Evolutionary conservation across 2,113 vertebrate species (phyloP).

Genomic region (Forbesichthys agassizii): DNA sequence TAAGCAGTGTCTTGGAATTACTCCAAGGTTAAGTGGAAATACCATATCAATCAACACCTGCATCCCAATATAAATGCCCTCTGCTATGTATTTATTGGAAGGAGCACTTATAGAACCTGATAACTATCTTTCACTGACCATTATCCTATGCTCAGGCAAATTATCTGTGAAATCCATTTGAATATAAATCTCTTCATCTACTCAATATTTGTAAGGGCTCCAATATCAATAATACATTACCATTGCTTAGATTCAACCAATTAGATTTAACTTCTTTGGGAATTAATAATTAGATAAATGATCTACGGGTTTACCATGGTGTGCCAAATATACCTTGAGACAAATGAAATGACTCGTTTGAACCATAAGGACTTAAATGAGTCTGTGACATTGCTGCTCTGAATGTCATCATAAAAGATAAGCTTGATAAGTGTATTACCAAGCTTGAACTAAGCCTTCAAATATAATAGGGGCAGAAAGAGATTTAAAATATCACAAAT

Average conservation of each 20-base stretch:
- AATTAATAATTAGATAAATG: conserved; percentile 57
- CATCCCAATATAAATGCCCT: conserved; percentile 69
- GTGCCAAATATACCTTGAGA: conserved; percentile 71
- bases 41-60: conserved; percentile 73
- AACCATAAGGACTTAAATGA: conserved; percentile 65
- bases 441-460: conserved; percentile 32
- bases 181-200: conserved; percentile 66
- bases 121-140: conserved; percentile 71
- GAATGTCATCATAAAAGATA: conserved; percentile 68
- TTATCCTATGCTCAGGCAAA: conserved; percentile 71
- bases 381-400: conserved; percentile 65
- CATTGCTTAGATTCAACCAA: conserved; percentile 54
- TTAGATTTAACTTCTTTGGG: conserved; percentile 51
- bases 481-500: neutral
- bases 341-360: conserved; percentile 69
- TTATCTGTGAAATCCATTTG: conserved; percentile 71
- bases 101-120: conserved; percentile 76
- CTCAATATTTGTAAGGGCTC: conserved; percentile 58
- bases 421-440: conserved; percentile 47
- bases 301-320: conserved; percentile 70
- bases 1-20: conserved; percentile 67
- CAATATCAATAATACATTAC: conserved; percentile 59
- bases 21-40: conserved; percentile 80
- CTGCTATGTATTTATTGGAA: conserved; percentile 71
- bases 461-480: conserved; percentile 10